Conservation (phyloP, 2,888 invertebrate genomes). For the Drosophila mimica region DNA sequence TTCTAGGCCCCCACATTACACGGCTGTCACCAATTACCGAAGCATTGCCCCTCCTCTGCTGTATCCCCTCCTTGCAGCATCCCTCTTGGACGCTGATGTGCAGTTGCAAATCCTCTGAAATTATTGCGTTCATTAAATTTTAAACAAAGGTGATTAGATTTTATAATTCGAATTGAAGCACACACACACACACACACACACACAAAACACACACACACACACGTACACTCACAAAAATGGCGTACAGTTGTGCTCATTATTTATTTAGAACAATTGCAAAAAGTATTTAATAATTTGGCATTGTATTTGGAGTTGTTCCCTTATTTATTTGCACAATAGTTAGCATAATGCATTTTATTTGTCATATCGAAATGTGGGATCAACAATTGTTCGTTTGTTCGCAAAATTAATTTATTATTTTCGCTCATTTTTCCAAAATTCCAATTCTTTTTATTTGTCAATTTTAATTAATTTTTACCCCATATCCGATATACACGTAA, state of each 20-base stretch:
- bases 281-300: slow-evolving; percentile 54
- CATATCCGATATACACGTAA: slow-evolving; percentile 1
- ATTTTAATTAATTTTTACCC: slow-evolving; percentile 68
- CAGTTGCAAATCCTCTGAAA: slow-evolving; percentile 71
- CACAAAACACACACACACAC: background rate
- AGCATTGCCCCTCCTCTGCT: background rate
- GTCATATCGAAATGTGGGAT: slow-evolving; percentile 65
- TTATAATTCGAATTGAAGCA: slow-evolving; percentile 61
- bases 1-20: slow-evolving; percentile 18
- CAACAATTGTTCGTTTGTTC: slow-evolving; percentile 49
- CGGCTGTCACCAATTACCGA: slow-evolving; percentile 67
- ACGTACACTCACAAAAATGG: slow-evolving; percentile 10
- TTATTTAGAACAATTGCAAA: slow-evolving; percentile 71
- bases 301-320: slow-evolving; percentile 50
- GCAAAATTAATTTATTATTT: slow-evolving; percentile 54
- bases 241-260: slow-evolving; percentile 73
- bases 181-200: slow-evolving; percentile 25
- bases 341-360: slow-evolving; percentile 56
- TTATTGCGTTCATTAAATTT: slow-evolving; percentile 81
- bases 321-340: slow-evolving; percentile 59
- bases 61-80: too few species aligned
- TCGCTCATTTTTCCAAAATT: slow-evolving; percentile 49
- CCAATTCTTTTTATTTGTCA: slow-evolving; percentile 44
- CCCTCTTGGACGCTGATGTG: slow-evolving; percentile 16
- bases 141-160: slow-evolving; percentile 83